Percentiles rank a stretch among this genome's conserved stretches.
Conservation (phyloP, 2,888 invertebrate species). For the Camptogramma bilineatum region DNA sequence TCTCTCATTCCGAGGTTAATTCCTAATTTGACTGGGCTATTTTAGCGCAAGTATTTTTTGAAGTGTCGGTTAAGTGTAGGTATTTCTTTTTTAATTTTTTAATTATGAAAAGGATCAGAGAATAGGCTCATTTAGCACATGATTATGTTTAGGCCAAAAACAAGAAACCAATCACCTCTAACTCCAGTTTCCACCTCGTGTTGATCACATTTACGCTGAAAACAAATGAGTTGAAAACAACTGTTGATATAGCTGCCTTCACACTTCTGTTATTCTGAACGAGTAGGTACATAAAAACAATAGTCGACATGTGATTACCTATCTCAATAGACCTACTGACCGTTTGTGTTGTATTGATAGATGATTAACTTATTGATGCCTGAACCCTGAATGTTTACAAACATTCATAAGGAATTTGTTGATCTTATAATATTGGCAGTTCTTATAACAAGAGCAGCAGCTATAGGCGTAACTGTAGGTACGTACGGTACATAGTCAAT, state of each 20-base stretch:
- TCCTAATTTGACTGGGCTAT: too few relatives aligned
- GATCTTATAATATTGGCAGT: slow-evolving; percentile 43
- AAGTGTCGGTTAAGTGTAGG: too few relatives aligned
- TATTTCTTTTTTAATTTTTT: too few relatives aligned
- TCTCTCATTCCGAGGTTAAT: too few relatives aligned
- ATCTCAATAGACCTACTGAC: slow-evolving; percentile 44
- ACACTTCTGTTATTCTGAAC: slow-evolving; percentile 29
- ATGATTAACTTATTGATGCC: slow-evolving; percentile 50
- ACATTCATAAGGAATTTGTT: slow-evolving; percentile 58
- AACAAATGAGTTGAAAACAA: slow-evolving; percentile 57
- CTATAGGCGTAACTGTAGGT: background rate
- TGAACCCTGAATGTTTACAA: slow-evolving; percentile 60
- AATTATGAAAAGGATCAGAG: too few relatives aligned
- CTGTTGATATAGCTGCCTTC: slow-evolving; percentile 49
- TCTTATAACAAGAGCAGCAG: slow-evolving; percentile 16
- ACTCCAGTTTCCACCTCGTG: slow-evolving; percentile 46
- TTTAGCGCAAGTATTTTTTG: too few relatives aligned
- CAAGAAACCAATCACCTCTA: slow-evolving; percentile 43
- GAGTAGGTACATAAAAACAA: slow-evolving; percentile 43
- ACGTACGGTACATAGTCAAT: too few relatives aligned
- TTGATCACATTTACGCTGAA: slow-evolving; percentile 47
- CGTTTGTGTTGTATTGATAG: slow-evolving; percentile 31
- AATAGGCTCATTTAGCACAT: too few relatives aligned
- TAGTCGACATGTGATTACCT: slow-evolving; percentile 40
- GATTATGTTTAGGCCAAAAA: too few relatives aligned